These are phyloP conservation scores for Esox masquinongy DNA, from an alignment of 2,797 vertebrate genomes.

Conservation along the genomic window DNA sequence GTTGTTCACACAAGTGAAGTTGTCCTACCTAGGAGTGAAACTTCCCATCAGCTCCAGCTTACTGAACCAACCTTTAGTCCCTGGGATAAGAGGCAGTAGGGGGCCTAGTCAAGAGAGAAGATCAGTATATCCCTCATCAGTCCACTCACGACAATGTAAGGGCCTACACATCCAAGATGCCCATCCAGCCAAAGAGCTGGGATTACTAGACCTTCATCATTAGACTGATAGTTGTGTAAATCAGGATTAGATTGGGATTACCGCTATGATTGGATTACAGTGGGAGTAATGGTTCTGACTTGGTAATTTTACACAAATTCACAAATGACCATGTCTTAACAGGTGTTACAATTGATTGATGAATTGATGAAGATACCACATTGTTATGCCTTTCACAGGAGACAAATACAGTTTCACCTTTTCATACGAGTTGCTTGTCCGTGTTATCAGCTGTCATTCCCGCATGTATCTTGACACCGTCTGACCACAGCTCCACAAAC, in stretches of 20 bases:
- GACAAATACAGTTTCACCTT: not conserved
- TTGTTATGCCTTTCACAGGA: not conserved
- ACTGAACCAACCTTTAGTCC: slow-evolving; percentile 82
- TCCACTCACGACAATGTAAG: slow-evolving; percentile 86
- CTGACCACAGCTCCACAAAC: slow-evolving; percentile 19
- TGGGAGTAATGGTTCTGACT: slow-evolving; percentile 81
- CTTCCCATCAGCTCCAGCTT: slow-evolving; percentile 66
- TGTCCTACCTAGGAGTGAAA: slow-evolving; percentile 78
- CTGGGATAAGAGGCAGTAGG: slow-evolving; percentile 76
- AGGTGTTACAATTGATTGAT: slow-evolving; percentile 40
- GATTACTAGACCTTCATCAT: slow-evolving; percentile 89
- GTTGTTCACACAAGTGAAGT: slow-evolving; percentile 70
- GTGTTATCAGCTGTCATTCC: not conserved
- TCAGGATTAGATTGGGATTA: slow-evolving; percentile 85
- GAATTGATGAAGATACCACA: not conserved
- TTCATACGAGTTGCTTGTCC: too few species aligned
- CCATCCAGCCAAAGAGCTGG: slow-evolving; percentile 77
- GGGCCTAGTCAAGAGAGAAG: slow-evolving; percentile 70
- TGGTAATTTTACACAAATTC: slow-evolving; percentile 88
- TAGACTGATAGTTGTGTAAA: slow-evolving; percentile 85
- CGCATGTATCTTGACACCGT: not conserved
- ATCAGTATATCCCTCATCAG: slow-evolving; percentile 41
- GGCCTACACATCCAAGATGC: slow-evolving; percentile 46
- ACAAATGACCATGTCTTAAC: slow-evolving; percentile 37
- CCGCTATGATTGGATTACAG: slow-evolving; percentile 81